phyloP scores from a whole-genome alignment of 2,113 vertebrate species.

The Xyrauchen texanus region DNA sequence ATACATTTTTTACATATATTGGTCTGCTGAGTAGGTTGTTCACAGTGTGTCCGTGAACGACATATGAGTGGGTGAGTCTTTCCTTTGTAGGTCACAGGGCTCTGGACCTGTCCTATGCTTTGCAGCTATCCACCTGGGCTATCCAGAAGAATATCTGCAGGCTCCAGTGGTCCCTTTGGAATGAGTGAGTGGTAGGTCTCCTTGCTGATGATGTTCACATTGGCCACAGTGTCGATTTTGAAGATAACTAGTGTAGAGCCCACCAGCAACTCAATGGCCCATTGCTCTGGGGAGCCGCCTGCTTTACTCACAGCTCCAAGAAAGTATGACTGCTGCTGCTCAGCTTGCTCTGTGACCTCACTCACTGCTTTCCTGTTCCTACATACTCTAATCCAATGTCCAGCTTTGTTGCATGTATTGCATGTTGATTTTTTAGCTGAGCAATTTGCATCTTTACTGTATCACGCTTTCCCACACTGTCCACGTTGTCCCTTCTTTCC shows the following conservation, averaged over 20 bases:
- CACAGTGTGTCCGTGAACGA: background rate
- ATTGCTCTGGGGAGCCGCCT: background rate
- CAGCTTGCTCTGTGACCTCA: background rate
- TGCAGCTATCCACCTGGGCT: background rate
- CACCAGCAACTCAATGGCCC: background rate
- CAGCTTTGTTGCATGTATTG: background rate
- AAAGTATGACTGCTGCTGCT: background rate
- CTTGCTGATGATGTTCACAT: background rate
- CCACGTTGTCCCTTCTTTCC: no score
- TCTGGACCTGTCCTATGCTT: no score
- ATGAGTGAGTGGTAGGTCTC: background rate
- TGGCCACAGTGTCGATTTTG: background rate
- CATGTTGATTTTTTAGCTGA: background rate
- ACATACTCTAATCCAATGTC: slow-evolving; percentile 30
- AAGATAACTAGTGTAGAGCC: background rate
- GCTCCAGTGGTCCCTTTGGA: background rate
- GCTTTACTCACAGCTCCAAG: background rate
- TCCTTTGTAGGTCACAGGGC: no score
- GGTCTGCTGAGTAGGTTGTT: background rate
- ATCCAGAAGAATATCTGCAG: background rate
- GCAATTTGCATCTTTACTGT: background rate
- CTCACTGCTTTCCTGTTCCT: background rate
- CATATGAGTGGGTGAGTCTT: background rate
- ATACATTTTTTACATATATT: background rate
- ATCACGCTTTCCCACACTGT: background rate